Evolutionary conservation across 37 sponge, comb jelly and placozoan species (phyloP), one percentile per base, ranked within the genome.

Genomic region (Chondrosia reniformis): DNA sequence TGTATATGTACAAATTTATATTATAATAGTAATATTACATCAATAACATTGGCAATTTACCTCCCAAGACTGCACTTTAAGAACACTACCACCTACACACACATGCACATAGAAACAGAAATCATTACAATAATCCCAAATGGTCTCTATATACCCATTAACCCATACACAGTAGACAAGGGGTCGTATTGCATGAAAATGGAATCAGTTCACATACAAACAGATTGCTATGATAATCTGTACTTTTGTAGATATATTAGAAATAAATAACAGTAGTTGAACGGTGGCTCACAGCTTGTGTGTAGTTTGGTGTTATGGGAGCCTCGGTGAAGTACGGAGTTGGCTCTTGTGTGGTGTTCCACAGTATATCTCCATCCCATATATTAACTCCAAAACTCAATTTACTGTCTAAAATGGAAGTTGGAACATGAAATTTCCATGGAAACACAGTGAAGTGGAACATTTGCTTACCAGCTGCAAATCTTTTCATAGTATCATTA

Each of bases 211-310:
- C n/a, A n/a, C n/a, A n/a, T n/a, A n/a, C n/a, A n/a, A n/a, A n/a
- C n/a, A n/a, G n/a, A n/a, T n/a, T n/a, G n/a, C n/a, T n/a, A n/a
- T n/a, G n/a, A n/a, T n/a, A n/a, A n/a, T n/a, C n/a, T n/a, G n/a
- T n/a, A n/a, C n/a, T n/a, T n/a, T n/a, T n/a, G n/a, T n/a, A n/a
- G n/a, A n/a, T n/a, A n/a, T n/a, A n/a, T n/a, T n/a, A n/a, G n/a
- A n/a, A n/a, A n/a, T n/a, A n/a, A n/a, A n/a, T n/a, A n/a, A n/a
- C n/a, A n/a, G n/a, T n/a, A n/a, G n/a, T n/a, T n/a, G n/a, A n/a
- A n/a, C 34, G 33, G 5, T 4, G 21, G 24, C 81, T 69, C 30
- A 80, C 81, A 54, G 81, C 81, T 33, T 80, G 81, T 0, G 81
- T 80, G 27, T 52, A 42, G 71, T 80, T 80, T n/a, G 69, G 46